Evolutionary conservation across 2,888 invertebrate genomes (phyloP).

Genomic region (Coecobrya sp.): DNA sequence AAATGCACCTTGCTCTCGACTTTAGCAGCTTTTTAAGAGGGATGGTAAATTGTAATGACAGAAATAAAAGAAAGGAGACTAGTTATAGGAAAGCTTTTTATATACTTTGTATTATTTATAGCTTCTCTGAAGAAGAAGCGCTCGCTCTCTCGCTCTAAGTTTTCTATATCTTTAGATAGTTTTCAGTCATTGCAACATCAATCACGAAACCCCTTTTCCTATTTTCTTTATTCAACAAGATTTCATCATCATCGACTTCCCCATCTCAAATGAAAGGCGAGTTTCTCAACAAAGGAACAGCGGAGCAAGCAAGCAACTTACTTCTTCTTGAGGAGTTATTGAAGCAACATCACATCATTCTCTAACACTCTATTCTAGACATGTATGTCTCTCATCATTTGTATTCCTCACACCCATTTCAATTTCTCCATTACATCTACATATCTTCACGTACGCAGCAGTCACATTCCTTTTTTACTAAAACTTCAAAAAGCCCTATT

Average conservation of each 20-base stretch:
- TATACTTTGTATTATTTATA: not conserved
- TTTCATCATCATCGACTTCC: constrained; percentile 66
- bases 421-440: constrained; percentile 62
- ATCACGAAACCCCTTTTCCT: constrained; percentile 69
- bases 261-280: constrained; percentile 44
- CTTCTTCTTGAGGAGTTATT: constrained; percentile 48
- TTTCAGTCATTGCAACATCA: constrained; percentile 49
- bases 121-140: not conserved
- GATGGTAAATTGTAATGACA: constrained; percentile 2
- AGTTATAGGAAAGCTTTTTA: not conserved
- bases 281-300: constrained; percentile 62
- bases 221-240: constrained; percentile 65
- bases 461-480: constrained; percentile 50
- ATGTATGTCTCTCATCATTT: constrained; percentile 72
- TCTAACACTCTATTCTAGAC: constrained; percentile 33
- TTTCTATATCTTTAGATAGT: not conserved
- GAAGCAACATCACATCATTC: constrained; percentile 46
- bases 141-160: not conserved
- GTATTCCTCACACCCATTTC: constrained; percentile 75
- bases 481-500: constrained; percentile 27
- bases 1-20: no score
- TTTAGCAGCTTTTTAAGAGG: no score
- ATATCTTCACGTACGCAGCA: constrained; percentile 71
- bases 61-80: not conserved
- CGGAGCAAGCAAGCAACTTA: not conserved